Conservation (phyloP, 2,113 vertebrate species). For the Nettapus auritus region DNA sequence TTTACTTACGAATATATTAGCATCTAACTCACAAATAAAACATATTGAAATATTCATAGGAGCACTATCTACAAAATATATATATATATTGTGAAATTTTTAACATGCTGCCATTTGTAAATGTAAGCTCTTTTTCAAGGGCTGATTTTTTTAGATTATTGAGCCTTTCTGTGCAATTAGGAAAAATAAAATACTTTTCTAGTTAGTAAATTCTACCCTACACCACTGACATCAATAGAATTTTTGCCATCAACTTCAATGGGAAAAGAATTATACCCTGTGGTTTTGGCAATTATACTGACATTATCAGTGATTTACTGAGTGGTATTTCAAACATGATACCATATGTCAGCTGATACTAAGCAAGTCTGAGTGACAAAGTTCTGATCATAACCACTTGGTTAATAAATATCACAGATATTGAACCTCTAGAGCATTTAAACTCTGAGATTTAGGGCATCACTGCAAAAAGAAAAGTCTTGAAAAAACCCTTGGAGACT, state of each 20-base stretch:
- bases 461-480: not conserved
- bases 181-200: not conserved
- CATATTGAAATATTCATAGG: not conserved
- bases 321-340: conserved; percentile 55
- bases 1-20: not conserved
- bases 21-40: conserved; percentile 44
- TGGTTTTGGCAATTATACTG: conserved; percentile 61
- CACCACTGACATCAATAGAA: not conserved
- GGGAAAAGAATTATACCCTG: conserved; percentile 47
- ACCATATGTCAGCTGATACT: conserved; percentile 54
- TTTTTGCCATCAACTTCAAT: conserved; percentile 13
- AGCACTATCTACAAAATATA: not conserved
- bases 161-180: not conserved
- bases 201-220: not conserved
- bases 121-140: not conserved
- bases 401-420: conserved; percentile 58
- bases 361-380: conserved; percentile 47
- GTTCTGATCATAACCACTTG: conserved; percentile 50
- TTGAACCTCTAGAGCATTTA: conserved; percentile 29
- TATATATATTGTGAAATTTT: not conserved
- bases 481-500: not conserved
- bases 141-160: not conserved
- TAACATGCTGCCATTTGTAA: not conserved
- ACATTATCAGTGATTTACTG: conserved; percentile 69
- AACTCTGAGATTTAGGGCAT: not conserved